Conservation (phyloP, 2,113 vertebrate genomes). For the Collichthys lucidus region DNA sequence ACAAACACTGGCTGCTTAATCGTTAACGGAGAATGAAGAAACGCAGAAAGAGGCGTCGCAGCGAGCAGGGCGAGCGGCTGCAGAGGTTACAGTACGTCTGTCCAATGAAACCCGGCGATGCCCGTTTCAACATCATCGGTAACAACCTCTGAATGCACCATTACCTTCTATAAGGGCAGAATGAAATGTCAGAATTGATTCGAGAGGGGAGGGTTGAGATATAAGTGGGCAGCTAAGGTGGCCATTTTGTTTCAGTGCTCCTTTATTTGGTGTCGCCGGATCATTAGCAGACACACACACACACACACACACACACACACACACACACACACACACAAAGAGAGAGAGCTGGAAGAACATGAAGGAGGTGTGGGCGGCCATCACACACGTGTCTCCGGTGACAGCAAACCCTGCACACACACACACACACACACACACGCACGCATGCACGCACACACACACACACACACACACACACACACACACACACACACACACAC, state of each 20-base stretch:
- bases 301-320: not conserved
- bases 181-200: constrained; percentile 84
- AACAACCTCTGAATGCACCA: constrained; percentile 82
- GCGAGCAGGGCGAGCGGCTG: constrained; percentile 16
- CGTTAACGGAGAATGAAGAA: constrained; percentile 61
- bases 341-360: constrained; percentile 56
- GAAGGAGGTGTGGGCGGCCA: constrained; percentile 59
- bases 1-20: constrained; percentile 61
- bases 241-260: constrained; percentile 73
- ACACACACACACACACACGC: not conserved
- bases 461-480: not conserved
- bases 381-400: constrained; percentile 52
- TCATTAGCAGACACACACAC: constrained; percentile 65
- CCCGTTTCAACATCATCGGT: constrained; percentile 75
- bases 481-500: constrained; percentile 3
- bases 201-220: constrained; percentile 68
- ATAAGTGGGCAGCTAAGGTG: constrained; percentile 68
- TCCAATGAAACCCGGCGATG: constrained; percentile 72
- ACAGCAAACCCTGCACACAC: constrained; percentile 40
- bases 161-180: constrained; percentile 81
- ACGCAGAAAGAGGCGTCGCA: constrained; percentile 43
- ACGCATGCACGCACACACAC: not conserved
- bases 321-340: not conserved
- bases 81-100: constrained; percentile 69
- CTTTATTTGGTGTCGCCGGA: constrained; percentile 67